Conservation (phyloP, 2,113 vertebrate species). For the Eubucco bourcierii region DNA sequence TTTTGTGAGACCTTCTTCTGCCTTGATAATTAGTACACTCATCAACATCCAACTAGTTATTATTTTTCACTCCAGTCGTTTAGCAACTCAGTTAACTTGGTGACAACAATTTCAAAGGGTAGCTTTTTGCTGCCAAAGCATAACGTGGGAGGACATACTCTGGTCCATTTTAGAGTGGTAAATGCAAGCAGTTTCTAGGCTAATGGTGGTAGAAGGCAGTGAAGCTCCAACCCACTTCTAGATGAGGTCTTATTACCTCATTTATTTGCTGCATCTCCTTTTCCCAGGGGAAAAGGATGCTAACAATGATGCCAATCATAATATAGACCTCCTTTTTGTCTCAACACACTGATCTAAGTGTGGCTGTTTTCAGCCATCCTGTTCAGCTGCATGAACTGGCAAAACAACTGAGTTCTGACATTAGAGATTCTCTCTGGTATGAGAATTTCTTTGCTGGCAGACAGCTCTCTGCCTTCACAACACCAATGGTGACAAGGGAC, state of each 20-base stretch:
- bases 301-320: neutral
- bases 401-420: neutral
- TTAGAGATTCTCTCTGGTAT: neutral
- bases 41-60: neutral
- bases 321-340: neutral
- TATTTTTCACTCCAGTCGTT: neutral
- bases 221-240: neutral
- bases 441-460: neutral
- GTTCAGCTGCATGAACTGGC: neutral
- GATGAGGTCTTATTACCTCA: neutral
- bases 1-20: neutral
- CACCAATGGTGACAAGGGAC: neutral
- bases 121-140: neutral
- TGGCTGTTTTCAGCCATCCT: neutral
- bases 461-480: neutral
- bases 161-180: neutral
- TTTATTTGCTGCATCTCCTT: neutral
- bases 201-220: neutral
- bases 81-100: neutral
- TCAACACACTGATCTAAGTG: neutral
- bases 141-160: neutral
- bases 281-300: neutral
- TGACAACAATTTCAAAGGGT: neutral
- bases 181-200: neutral
- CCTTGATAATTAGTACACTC: neutral